Evolutionary conservation across 2,113 vertebrate species (phyloP).

Genomic region (Tragulus kanchil): DNA sequence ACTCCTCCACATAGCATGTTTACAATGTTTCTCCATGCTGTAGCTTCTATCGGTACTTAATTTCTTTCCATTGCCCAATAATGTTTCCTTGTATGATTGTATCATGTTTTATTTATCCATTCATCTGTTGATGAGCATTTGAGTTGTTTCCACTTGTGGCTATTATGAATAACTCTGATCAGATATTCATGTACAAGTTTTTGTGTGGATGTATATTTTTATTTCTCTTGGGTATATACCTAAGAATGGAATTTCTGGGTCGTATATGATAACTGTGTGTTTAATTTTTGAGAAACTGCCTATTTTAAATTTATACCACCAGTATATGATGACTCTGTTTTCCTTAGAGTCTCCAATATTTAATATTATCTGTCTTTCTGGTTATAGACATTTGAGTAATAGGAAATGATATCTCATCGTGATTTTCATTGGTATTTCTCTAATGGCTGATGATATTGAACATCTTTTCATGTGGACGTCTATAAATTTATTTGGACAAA

Average conservation of each 20-base stretch:
- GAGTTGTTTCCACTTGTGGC: too few species aligned
- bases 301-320: neutral
- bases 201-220: neutral
- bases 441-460: neutral
- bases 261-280: neutral
- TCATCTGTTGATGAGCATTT: neutral
- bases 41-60: neutral
- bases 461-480: neutral
- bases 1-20: conserved; percentile 1
- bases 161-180: too few species aligned
- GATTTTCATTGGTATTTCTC: conserved; percentile 27
- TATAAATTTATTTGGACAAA: conserved; percentile 7
- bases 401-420: neutral
- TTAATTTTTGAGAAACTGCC: conserved; percentile 20
- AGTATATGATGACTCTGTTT: neutral
- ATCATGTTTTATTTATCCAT: neutral
- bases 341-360: neutral
- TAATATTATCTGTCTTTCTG: neutral
- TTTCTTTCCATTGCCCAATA: neutral
- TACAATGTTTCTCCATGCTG: neutral
- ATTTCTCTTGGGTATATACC: neutral
- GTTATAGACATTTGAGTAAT: neutral
- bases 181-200: neutral
- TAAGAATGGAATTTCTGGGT: conserved; percentile 25
- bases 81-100: neutral